Conservation (phyloP, 2,113 vertebrate species). For the Poeciliopsis prolifica region DNA sequence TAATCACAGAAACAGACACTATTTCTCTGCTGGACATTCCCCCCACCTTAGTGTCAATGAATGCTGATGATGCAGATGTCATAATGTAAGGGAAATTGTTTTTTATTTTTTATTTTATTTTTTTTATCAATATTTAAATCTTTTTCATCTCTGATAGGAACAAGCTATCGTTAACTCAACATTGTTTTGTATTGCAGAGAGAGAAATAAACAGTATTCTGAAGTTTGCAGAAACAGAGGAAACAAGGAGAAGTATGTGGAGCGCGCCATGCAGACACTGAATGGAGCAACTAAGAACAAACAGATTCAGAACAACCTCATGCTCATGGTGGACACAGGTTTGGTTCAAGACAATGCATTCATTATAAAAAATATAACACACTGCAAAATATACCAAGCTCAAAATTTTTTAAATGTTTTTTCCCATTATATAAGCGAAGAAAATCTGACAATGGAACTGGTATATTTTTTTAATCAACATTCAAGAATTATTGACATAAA, state of each 20-base stretch:
- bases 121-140: not conserved
- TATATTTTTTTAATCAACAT: too few relatives aligned
- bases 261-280: conserved; percentile 86
- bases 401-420: too few relatives aligned
- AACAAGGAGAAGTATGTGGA: conserved; percentile 83
- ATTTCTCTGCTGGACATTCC: conserved; percentile 83
- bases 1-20: conserved; percentile 83
- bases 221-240: conserved; percentile 78
- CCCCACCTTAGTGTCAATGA: conserved; percentile 72
- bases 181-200: conserved; percentile 71
- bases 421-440: too few relatives aligned
- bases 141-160: not conserved
- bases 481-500: too few relatives aligned
- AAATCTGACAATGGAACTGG: too few relatives aligned
- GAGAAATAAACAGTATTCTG: conserved; percentile 78
- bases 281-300: conserved; percentile 83
- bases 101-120: not conserved
- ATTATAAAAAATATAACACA: not conserved
- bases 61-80: conserved; percentile 78
- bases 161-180: not conserved
- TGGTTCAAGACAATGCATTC: not conserved
- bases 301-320: conserved; percentile 83
- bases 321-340: conserved; percentile 83
- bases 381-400: not conserved
- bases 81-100: conserved; percentile 74